Base-by-base conservation (phyloP, 2,888 invertebrate species). In the Heliconius ismenius region DNA sequence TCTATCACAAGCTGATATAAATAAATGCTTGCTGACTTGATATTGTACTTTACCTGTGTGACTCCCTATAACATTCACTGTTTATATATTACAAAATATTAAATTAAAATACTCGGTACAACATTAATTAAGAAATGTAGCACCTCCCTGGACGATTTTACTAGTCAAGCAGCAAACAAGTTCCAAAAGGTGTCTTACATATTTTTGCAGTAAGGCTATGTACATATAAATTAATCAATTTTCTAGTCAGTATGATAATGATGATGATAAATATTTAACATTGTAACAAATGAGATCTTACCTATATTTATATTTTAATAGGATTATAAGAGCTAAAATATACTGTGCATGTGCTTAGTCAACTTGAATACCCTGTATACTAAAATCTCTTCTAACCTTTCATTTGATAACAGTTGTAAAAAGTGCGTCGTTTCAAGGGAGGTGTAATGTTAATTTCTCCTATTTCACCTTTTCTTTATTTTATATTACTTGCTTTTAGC, bases 131-230 rank as follows among this genome's bases (percentile, higher is more conserved):
- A 78, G 62, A 74, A 77, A 78, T 78, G 80, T 82, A 83, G 81
- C 81, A 82, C 81, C 82, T 82, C 80, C 79, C 79, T 80, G 82
- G 80, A 81, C 81, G 80, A 80, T 76, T 74, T 73, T 73, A 79
- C 79, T 79, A 79, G 74, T 68, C 68, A 74, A 74, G 68, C 73
- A 79, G 79, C 75, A 79, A 76, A 79, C 67, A 74, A 75, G 73
- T 76, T 79, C 76, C 79, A 76, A 76, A 78, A 73, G 74, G 74
- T 75, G 72, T 58, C 72, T 63, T 28, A 74, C 62, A 62, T 73
- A 60, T 62, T 60, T 74, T 67, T 67, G 58, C 54, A 39, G 62
- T 13, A 75, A 67, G 73, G 68, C 67, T 68, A 78, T 75, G 15
- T 73, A 76, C 72, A 74, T 49, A 65, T 54, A 76, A 73, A 62